Conservation (phyloP, 2,888 invertebrate species). For the Pherbina coryleti region DNA sequence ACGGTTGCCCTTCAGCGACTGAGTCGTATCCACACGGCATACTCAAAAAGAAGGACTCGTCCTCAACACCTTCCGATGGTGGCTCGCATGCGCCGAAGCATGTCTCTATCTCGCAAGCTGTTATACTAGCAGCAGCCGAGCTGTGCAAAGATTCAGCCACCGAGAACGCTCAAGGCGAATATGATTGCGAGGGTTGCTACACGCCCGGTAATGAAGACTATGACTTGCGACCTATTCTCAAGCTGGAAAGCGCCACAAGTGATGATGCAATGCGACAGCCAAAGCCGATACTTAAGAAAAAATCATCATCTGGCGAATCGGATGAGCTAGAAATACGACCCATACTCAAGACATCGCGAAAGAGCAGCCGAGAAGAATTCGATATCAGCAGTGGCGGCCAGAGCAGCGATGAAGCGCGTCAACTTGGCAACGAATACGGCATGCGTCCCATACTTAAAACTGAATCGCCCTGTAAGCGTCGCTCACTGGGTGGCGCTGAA, state of each 20-base stretch:
- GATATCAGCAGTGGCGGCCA: slow-evolving; percentile 50
- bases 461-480: slow-evolving; percentile 67
- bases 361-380: slow-evolving; percentile 76
- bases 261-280: slow-evolving; percentile 70
- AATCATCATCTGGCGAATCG: slow-evolving; percentile 80
- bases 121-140: slow-evolving; percentile 68
- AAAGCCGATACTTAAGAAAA: slow-evolving; percentile 89
- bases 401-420: slow-evolving; percentile 39
- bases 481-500: slow-evolving; percentile 56
- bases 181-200: slow-evolving; percentile 48
- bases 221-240: slow-evolving; percentile 83
- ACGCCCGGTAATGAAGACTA: slow-evolving; percentile 69
- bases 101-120: slow-evolving; percentile 69
- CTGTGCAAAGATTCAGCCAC: slow-evolving; percentile 70
- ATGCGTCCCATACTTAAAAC: slow-evolving; percentile 64
- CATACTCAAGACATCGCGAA: slow-evolving; percentile 81
- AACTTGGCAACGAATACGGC: slow-evolving; percentile 43
- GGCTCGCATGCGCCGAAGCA: slow-evolving; percentile 64
- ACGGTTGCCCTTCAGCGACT: slow-evolving; percentile 75
- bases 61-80: slow-evolving; percentile 68
- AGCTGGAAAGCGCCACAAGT: slow-evolving; percentile 78
- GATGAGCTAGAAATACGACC: slow-evolving; percentile 82
- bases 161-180: slow-evolving; percentile 39
- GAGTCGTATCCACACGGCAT: slow-evolving; percentile 80
- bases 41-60: slow-evolving; percentile 73